phyloP scores from a whole-genome alignment of 1,140 invertebrate genomes.

The Monochamus saltuarius region DNA sequence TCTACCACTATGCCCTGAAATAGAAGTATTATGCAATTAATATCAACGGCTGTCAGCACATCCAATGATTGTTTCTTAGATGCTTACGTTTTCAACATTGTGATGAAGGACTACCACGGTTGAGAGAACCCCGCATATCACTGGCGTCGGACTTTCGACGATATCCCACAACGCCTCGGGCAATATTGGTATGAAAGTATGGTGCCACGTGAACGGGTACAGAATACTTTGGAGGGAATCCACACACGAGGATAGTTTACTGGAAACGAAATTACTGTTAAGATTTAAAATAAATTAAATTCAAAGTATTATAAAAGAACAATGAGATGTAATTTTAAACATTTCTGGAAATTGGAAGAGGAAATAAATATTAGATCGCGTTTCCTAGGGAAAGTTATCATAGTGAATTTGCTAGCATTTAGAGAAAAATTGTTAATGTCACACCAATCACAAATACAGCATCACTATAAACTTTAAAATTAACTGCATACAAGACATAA shows the following conservation, averaged over 20 bases:
- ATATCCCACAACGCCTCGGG: constrained; percentile 70
- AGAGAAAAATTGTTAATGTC: no score
- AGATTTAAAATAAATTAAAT: constrained; percentile 24
- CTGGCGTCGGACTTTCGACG: constrained; percentile 72
- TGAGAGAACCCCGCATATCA: constrained; percentile 69
- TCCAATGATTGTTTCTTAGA: constrained; percentile 5
- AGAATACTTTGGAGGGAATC: constrained; percentile 73
- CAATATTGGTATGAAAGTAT: constrained; percentile 75
- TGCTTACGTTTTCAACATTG: constrained; percentile 53
- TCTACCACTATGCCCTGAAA: constrained; percentile 66
- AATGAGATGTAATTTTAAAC: no score
- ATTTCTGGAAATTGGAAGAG: no score
- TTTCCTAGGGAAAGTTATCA: no score
- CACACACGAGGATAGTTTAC: constrained; percentile 69
- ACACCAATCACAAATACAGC: no score
- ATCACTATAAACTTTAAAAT: no score
- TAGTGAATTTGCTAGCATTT: no score
- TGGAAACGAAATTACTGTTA: constrained; percentile 50
- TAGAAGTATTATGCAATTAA: constrained; percentile 25
- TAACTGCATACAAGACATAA: no score
- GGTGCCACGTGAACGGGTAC: constrained; percentile 80
- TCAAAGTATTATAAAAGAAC: neutral
- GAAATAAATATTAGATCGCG: no score
- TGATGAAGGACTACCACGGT: constrained; percentile 52
- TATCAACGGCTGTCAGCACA: neutral